Percentiles rank a stretch among this genome's conserved stretches.
Conservation (phyloP, 2,113 vertebrate genomes). For the Malurus cyaneus region DNA sequence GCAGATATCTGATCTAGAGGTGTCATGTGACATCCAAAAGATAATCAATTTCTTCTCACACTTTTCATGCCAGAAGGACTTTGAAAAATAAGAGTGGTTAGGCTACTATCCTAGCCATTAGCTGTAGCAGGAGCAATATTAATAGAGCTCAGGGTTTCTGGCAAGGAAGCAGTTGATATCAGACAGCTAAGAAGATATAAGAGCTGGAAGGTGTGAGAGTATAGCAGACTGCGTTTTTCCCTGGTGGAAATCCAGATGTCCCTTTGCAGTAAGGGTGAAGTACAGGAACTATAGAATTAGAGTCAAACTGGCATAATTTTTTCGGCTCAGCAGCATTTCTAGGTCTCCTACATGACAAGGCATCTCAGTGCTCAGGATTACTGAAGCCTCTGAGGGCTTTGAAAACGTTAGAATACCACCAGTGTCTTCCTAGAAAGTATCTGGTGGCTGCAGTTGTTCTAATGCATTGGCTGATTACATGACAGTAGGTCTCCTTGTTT, state of each 20-base stretch:
- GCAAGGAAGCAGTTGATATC: neutral
- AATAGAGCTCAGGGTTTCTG: neutral
- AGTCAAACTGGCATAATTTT: neutral
- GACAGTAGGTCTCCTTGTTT: slow-evolving; percentile 6
- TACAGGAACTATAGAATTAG: neutral
- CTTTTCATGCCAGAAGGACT: neutral
- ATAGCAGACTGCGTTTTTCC: neutral
- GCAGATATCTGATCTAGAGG: neutral
- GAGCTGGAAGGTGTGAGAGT: neutral
- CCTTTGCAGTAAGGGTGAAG: neutral
- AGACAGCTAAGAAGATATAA: neutral
- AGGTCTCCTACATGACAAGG: neutral
- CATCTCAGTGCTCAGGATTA: neutral
- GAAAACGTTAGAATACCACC: neutral
- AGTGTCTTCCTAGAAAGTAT: neutral
- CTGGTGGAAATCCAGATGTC: neutral
- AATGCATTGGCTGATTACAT: slow-evolving; percentile 11
- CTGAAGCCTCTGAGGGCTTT: neutral
- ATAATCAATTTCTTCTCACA: neutral
- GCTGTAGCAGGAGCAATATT: neutral
- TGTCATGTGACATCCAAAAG: neutral
- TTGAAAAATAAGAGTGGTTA: neutral
- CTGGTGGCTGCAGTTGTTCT: neutral
- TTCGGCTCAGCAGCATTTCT: neutral
- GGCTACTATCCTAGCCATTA: neutral